These are phyloP conservation scores for Archilochus colubris DNA, from an alignment of 2,113 vertebrate genomes.

Conservation along the genomic window DNA sequence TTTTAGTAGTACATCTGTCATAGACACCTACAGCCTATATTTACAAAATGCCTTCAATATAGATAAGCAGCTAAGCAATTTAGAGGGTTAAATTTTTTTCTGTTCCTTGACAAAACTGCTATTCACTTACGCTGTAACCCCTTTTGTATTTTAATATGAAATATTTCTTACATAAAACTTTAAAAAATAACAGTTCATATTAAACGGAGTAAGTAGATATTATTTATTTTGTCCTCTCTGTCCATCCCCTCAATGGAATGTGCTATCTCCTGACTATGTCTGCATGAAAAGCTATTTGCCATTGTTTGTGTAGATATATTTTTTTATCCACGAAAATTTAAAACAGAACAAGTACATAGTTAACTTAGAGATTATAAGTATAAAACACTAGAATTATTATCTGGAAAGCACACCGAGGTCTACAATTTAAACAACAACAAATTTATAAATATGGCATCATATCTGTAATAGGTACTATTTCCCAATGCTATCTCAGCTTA, in stretches of 20 bases:
- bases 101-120: not conserved
- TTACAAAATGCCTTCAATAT: not conserved
- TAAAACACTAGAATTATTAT: not conserved
- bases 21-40: not conserved
- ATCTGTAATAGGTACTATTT: not conserved
- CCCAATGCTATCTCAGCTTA: not conserved
- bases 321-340: not conserved
- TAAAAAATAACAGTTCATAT: not conserved
- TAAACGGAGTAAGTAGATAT: not conserved
- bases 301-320: not conserved
- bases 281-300: not conserved
- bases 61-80: not conserved
- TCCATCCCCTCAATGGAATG: not conserved
- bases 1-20: not conserved
- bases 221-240: not conserved
- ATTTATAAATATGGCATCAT: not conserved
- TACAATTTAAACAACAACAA: not conserved
- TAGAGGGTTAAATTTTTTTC: not conserved
- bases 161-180: not conserved
- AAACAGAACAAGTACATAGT: not conserved
- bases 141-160: not conserved
- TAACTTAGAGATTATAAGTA: not conserved
- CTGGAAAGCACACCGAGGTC: not conserved
- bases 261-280: not conserved
- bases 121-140: not conserved